Evolutionary conservation across 1,140 invertebrate species (phyloP).

Genomic region (Drosophila nasuta): DNA sequence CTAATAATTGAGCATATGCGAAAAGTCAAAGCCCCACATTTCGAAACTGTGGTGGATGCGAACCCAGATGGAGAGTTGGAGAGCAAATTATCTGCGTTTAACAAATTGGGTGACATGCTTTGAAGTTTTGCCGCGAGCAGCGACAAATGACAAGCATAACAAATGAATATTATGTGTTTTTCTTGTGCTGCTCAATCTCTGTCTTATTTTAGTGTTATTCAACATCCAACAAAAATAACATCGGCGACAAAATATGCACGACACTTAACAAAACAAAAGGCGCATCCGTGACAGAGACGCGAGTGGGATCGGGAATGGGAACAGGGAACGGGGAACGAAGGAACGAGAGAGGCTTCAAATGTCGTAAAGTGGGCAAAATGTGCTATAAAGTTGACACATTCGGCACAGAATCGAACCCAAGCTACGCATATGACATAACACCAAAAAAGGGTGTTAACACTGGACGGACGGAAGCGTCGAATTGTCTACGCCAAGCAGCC

Average conservation of each 20-base stretch:
- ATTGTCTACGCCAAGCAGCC: conserved; percentile 74
- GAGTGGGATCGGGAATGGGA: neutral
- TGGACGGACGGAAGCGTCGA: conserved; percentile 81
- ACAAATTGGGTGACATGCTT: conserved; percentile 81
- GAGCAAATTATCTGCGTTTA: conserved; percentile 71
- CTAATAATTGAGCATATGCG: conserved; percentile 72
- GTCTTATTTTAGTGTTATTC: conserved; percentile 43
- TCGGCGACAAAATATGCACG: conserved; percentile 43
- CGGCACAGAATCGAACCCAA: conserved; percentile 38
- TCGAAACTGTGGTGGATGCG: conserved; percentile 22
- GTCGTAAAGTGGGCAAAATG: conserved; percentile 73
- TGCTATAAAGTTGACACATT: conserved; percentile 77
- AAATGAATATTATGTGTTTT: conserved; percentile 78
- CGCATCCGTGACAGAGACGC: conserved; percentile 34
- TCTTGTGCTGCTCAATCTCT: conserved; percentile 25
- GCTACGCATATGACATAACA: conserved; percentile 57
- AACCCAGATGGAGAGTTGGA: conserved; percentile 35
- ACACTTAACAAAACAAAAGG: conserved; percentile 78
- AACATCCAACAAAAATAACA: conserved; percentile 55
- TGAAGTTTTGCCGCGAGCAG: conserved; percentile 71
- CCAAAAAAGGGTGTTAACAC: conserved; percentile 60
- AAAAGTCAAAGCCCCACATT: conserved; percentile 58
- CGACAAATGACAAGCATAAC: conserved; percentile 84
- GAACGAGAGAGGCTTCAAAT: conserved; percentile 48
- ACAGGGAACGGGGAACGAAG: neutral